Base-by-base conservation (phyloP, 2,888 invertebrate genomes). In the Acholoe squamosa region DNA sequence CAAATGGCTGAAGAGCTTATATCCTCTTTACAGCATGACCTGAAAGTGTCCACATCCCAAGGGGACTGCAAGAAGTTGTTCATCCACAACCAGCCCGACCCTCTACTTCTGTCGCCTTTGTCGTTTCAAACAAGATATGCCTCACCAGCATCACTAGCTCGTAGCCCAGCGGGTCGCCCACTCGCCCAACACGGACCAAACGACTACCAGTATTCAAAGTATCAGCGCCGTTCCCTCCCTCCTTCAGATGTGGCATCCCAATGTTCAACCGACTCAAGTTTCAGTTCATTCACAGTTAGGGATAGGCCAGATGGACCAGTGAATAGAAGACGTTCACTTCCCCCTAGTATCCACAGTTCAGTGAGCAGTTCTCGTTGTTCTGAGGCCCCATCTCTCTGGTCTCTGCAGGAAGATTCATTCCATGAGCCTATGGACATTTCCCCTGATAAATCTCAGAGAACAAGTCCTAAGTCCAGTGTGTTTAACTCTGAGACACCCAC, bases 401-500 rank as follows among this genome's bases (percentile, higher is more conserved):
- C 86, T 0, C 52, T 86, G 5, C 86, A 52, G 12, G 86, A 54
- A n/a, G 56, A 86, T n/a, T 28, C 28, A 12, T 19, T 28, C 7
- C 54, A 52, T 25, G 86, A 86, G 56, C 86, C 86, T 54, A 86
- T 86, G 86, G 86, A 86, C 86, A 86, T 86, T 28, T 86, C 86
- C 14, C 86, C 86, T 54, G 86, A 54, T 16, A 86, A 86, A 28
- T n/a, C 86, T 7, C 61, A 61, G 61, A 61, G 61, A 61, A 7
- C n/a, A 77, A 10, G 5, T 34, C n/a, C n/a, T n/a, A n/a, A n/a
- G n/a, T 19, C 34, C 7, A 77, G 33, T 34, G 31, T 77, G 7
- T 77, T 77, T 7, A 19, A 19, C 3, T 33, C 77, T 5, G 34
- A 77, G 1, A 10, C 67, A 7, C n/a, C 67, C 3, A 7, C 10